These are phyloP conservation scores for Albula goreensis DNA, from an alignment of 2,113 vertebrate genomes.

Conservation along the genomic window DNA sequence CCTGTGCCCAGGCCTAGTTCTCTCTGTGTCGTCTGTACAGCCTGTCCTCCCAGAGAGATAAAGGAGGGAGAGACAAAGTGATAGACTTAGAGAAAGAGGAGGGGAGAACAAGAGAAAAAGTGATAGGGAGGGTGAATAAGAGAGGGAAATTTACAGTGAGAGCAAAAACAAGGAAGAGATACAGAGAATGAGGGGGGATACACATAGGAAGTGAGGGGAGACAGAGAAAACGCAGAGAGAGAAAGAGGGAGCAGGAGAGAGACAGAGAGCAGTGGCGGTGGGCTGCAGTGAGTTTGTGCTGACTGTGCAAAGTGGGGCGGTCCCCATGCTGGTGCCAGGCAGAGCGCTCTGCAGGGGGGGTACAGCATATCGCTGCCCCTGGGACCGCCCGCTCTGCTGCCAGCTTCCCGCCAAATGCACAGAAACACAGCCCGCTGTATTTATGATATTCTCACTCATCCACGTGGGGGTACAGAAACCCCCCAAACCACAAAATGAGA, in stretches of 20 bases:
- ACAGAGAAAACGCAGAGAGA: neutral
- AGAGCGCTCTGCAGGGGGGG: neutral
- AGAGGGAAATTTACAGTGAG: neutral
- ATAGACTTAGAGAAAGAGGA: neutral
- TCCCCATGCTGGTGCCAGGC: neutral
- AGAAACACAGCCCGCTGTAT: no score
- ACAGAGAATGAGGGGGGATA: neutral
- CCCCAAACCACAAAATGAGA: no score
- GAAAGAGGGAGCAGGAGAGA: neutral
- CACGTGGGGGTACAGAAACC: no score
- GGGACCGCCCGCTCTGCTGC: no score
- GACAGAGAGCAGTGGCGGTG: constrained; percentile 29
- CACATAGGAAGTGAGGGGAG: neutral
- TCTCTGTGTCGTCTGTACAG: no score
- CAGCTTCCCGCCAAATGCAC: no score
- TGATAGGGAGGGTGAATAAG: neutral
- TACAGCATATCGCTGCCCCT: no score
- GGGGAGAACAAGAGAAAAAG: neutral
- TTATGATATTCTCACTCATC: no score
- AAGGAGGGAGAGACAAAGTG: neutral
- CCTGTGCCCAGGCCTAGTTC: no score
- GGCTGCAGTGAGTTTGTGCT: constrained; percentile 54
- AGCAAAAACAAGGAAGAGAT: neutral
- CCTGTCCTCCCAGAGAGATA: no score
- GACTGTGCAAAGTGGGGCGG: constrained; percentile 36